A percentile compares a stretch with the other conserved stretches of the same genome.
Evolutionary conservation across 2,113 vertebrate species (phyloP).

Genomic region (Elgaria multicarinata): DNA sequence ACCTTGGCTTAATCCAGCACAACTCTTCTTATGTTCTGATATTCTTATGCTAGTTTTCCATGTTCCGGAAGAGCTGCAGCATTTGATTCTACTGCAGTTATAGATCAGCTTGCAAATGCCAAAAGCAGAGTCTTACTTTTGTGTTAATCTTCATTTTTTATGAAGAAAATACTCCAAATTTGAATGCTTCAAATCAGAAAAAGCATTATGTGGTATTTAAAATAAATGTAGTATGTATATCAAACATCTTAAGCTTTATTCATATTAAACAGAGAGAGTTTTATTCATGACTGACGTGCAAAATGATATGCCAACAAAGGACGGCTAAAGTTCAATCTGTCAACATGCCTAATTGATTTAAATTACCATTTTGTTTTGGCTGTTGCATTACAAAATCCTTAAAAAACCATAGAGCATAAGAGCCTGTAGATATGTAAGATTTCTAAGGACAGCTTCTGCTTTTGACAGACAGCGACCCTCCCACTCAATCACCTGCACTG

Average conservation of each 20-base stretch:
- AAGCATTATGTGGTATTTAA: background rate
- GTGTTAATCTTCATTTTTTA: background rate
- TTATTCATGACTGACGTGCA: background rate
- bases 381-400: constrained; percentile 15
- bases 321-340: constrained; percentile 13
- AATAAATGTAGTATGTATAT: background rate
- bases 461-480: constrained; percentile 58
- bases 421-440: constrained; percentile 41
- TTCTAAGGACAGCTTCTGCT: constrained; percentile 17
- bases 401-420: constrained; percentile 33
- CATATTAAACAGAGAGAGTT: background rate
- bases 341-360: constrained; percentile 13
- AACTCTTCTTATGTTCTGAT: too few species aligned
- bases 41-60: too few species aligned
- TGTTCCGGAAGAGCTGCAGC: background rate
- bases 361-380: background rate
- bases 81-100: background rate
- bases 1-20: too few species aligned
- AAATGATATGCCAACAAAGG: background rate
- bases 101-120: background rate
- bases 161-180: too few species aligned
- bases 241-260: background rate
- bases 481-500: constrained; percentile 26
- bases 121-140: background rate
- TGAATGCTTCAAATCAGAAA: background rate